These are phyloP conservation scores for Melospiza georgiana DNA, from an alignment of 2,113 vertebrate genomes.

Conservation along the genomic window DNA sequence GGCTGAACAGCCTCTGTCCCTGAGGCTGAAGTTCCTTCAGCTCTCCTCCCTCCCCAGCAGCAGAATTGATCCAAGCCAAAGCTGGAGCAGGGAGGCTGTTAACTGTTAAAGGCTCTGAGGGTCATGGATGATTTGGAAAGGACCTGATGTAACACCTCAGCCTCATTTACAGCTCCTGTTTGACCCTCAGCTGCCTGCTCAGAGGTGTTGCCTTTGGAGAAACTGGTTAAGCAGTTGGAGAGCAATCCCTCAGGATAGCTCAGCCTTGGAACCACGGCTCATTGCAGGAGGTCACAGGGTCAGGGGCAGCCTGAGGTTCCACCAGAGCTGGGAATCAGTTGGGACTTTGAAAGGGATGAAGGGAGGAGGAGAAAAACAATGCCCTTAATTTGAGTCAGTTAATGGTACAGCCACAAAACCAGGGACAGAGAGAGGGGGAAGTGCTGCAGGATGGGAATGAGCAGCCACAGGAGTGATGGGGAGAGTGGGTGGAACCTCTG, in stretches of 20 bases:
- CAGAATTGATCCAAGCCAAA: not conserved
- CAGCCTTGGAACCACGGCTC: not conserved
- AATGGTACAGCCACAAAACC: not conserved
- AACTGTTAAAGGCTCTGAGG: not conserved
- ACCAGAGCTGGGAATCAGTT: not conserved
- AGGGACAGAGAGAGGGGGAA: not conserved
- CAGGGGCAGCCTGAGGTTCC: not conserved
- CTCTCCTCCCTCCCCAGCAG: not conserved
- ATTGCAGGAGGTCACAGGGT: not conserved
- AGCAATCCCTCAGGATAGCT: not conserved
- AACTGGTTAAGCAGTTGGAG: not conserved
- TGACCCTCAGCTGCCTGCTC: not conserved
- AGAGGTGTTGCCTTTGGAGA: not conserved
- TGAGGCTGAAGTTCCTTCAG: not conserved
- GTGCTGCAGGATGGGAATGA: not conserved
- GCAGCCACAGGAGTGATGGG: not conserved
- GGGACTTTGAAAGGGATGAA: not conserved
- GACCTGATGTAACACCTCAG: accelerated
- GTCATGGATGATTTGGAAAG: not conserved
- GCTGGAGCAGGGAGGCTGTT: not conserved
- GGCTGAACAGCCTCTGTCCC: not conserved
- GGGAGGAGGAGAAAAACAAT: not conserved
- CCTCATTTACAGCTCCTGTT: not conserved
- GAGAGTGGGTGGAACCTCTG: not conserved
- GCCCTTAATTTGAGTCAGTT: not conserved